Evolutionary conservation across 2,113 vertebrate species (phyloP).

Genomic region (Perognathus longimembris): DNA sequence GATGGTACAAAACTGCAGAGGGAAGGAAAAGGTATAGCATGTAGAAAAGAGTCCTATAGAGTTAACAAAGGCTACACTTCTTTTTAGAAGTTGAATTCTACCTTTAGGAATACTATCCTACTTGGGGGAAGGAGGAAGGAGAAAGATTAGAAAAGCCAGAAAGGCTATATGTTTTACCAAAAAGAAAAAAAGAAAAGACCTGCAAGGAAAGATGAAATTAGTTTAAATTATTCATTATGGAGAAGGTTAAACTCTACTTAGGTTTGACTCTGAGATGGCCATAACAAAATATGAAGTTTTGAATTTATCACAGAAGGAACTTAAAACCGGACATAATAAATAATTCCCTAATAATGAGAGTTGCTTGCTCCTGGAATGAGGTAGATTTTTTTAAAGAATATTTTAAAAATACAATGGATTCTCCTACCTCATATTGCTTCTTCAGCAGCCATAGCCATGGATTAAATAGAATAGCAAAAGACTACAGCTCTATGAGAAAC

Average conservation of each 20-base stretch:
- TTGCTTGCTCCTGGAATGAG: not conserved
- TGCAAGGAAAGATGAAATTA: constrained; percentile 2
- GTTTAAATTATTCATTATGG: constrained; percentile 30
- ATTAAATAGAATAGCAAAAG: not conserved
- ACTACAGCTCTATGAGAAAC: not conserved
- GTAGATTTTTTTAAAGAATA: not conserved
- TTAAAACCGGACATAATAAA: not conserved
- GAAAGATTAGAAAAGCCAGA: not conserved
- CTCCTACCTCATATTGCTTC: not conserved
- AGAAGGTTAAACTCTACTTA: not conserved
- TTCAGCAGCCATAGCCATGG: not conserved
- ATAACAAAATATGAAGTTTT: not conserved
- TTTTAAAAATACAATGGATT: not conserved
- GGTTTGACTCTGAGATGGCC: not conserved
- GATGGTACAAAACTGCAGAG: not conserved
- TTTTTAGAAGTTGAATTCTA: not conserved
- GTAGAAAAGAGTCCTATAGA: not conserved
- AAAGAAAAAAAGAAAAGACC: not conserved
- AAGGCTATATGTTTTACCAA: not conserved
- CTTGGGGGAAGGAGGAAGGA: not conserved
- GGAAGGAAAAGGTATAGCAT: not conserved
- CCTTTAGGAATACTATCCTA: not conserved
- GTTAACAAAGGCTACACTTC: not conserved
- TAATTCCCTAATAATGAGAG: not conserved
- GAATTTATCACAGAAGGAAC: not conserved